A percentile compares a stretch with the other conserved stretches of the same genome.
phyloP scores from a whole-genome alignment of 2,888 invertebrate genomes.

The Cyrtodaria siliqua region DNA sequence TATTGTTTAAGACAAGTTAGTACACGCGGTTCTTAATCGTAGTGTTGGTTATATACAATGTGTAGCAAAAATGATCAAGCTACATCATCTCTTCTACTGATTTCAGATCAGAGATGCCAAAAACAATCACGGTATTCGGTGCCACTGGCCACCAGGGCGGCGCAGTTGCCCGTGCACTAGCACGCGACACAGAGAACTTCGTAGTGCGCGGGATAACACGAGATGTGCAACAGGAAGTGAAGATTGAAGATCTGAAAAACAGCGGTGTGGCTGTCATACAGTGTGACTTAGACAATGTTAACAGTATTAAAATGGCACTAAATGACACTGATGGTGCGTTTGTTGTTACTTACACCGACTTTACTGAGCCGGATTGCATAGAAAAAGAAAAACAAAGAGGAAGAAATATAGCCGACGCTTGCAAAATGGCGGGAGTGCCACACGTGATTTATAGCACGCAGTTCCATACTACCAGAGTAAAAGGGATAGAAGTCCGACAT shows the following conservation, averaged over 20 bases:
- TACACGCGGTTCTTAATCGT: no score
- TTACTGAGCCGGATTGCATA: conserved; percentile 73
- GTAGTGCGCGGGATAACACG: conserved; percentile 73
- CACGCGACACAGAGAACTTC: conserved; percentile 64
- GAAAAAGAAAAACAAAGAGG: conserved; percentile 78
- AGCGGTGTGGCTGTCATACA: conserved; percentile 66
- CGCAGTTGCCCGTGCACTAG: conserved; percentile 74
- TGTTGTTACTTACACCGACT: conserved; percentile 78
- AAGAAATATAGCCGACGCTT: conserved; percentile 79
- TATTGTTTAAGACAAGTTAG: no score
- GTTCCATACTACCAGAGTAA: conserved; percentile 75
- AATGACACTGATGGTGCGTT: conserved; percentile 74
- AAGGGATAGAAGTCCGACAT: conserved; percentile 78
- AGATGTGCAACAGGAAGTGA: conserved; percentile 64
- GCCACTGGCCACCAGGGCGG: conserved; percentile 77
- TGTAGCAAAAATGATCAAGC: no score
- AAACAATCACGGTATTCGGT: conserved; percentile 76
- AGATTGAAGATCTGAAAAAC: conserved; percentile 62
- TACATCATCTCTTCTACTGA: no score
- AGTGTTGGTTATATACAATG: no score
- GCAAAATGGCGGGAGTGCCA: conserved; percentile 65
- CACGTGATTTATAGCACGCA: conserved; percentile 82
- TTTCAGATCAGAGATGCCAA: conserved; percentile 64
- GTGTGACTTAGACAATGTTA: conserved; percentile 68
- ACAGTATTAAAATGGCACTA: conserved; percentile 65